Conservation (phyloP, 1,140 invertebrate species). For the Drosophila erecta region DNA sequence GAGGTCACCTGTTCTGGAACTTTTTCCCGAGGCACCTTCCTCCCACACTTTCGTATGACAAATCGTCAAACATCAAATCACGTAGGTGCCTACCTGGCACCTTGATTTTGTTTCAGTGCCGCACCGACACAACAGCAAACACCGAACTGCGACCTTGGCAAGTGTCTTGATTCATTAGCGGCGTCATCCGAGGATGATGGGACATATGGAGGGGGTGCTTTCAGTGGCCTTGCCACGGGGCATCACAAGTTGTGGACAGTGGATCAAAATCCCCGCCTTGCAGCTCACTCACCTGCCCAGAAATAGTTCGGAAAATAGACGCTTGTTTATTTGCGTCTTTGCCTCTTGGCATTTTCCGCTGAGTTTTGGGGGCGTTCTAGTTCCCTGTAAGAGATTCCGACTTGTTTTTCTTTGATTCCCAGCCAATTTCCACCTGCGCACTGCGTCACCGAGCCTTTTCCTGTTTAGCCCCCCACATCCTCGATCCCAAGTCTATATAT, state of each 20-base stretch:
- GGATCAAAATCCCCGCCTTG: slow-evolving; percentile 25
- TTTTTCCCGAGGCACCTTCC: slow-evolving; percentile 7
- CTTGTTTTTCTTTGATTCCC: slow-evolving; percentile 57
- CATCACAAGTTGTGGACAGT: slow-evolving; percentile 64
- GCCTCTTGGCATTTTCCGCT: slow-evolving; percentile 35
- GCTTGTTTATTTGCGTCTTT: slow-evolving; percentile 62
- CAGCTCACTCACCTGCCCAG: slow-evolving; percentile 25
- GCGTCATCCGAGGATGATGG: slow-evolving; percentile 54
- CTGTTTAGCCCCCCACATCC: slow-evolving; percentile 51
- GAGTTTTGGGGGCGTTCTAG: slow-evolving; percentile 30
- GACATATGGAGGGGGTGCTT: slow-evolving; percentile 22
- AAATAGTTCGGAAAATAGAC: slow-evolving; percentile 49
- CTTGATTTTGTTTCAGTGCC: slow-evolving; percentile 67
- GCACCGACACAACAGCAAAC: slow-evolving; percentile 48
- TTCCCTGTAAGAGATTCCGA: slow-evolving; percentile 20
- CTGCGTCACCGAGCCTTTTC: slow-evolving; percentile 74
- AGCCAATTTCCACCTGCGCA: slow-evolving; percentile 64
- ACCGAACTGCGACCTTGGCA: slow-evolving; percentile 57
- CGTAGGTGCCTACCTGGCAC: slow-evolving; percentile 28
- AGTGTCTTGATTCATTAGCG: slow-evolving; percentile 71
- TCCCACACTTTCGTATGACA: slow-evolving; percentile 32
- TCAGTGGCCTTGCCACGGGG: slow-evolving; percentile 64
- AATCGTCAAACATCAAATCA: slow-evolving; percentile 46
- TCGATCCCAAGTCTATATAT: slow-evolving; percentile 51
- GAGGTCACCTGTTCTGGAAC: slow-evolving; percentile 5